Evolutionary conservation across 1,140 invertebrate species (phyloP).

Genomic region (Hycleus phaleratus): DNA sequence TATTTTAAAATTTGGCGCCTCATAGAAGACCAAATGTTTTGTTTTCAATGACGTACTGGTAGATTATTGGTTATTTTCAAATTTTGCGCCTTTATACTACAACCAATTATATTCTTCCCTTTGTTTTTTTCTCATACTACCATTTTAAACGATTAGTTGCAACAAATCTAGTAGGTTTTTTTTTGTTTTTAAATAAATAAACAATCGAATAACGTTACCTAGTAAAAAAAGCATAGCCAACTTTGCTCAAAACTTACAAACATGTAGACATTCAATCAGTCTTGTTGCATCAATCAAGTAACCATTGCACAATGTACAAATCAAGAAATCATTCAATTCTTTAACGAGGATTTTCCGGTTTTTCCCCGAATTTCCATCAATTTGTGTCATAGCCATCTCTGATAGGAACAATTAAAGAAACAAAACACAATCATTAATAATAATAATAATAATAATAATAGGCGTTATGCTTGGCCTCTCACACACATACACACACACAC

Average conservation of each 20-base stretch:
- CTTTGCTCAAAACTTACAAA: conserved; percentile 54
- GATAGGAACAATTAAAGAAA: not conserved
- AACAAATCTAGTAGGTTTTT: not conserved
- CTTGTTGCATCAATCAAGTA: conserved; percentile 77
- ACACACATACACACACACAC: too few relatives aligned
- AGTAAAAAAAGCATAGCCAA: not conserved
- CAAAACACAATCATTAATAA: too few relatives aligned
- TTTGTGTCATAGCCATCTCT: conserved; percentile 14
- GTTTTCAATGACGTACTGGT: too few relatives aligned
- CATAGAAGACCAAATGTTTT: too few relatives aligned
- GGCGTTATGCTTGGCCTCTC: conserved; percentile 4
- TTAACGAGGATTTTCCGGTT: conserved; percentile 31
- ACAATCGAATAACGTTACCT: not conserved
- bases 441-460: not conserved
- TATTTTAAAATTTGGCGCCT: not conserved
- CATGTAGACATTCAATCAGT: conserved; percentile 74
- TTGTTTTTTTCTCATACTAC: not conserved
- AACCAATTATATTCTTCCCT: too few relatives aligned
- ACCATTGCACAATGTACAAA: conserved; percentile 66
- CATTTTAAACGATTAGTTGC: not conserved
- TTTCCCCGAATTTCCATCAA: not conserved
- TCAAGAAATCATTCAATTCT: conserved; percentile 64
- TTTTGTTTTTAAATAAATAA: not conserved
- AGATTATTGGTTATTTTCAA: too few relatives aligned
- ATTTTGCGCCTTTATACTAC: too few relatives aligned